Evolutionary conservation across 1,140 invertebrate genomes (phyloP), one percentile per base, ranked within the genome.

Genomic region (Cherax quadricarinatus): DNA sequence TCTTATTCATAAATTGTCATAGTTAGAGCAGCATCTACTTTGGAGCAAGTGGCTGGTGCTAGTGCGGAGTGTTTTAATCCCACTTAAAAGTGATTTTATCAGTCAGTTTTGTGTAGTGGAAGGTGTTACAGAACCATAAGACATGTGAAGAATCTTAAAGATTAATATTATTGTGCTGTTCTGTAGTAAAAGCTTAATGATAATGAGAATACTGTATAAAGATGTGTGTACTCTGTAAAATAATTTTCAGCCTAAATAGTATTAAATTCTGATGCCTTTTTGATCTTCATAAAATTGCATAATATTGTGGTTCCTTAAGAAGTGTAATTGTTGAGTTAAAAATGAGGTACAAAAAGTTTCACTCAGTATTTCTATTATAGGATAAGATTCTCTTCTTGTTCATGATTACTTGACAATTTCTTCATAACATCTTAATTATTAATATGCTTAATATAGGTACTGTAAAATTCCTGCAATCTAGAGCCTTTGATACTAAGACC

Each of bases 261-360:
- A 85, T 85, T 14, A 84, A 57, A 62, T 41, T 85, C 60, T 70
- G 62, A 57, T 85, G 60, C 83, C 83, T 66, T 66, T 18, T 18
- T 66, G 62, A 66, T 66, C 62, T 85, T 85, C 41, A 85, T 85
- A 70, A 85, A 85, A 70, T 75, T 85, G 60, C 83, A 85, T 85
- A 85, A 85, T 85, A 85, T 84, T 84, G 14, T 84, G n/a, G 57
- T 62, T 84, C 48, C 30, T 84, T 30, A 16, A 30, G 48, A 48
- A 53, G 21, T 57, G 53, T 57, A 53, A 82, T 18, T 82, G 81
- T 51, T 57, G 9, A 10, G 14, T 57, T 57, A 57, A 14, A 66
- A 18, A 66, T 66, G 9, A 60, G 9, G 9, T 66, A 21, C 5
- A 66, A 66, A 18, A 66, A 66, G 5, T 21, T 66, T 5, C 18